Base-by-base conservation (phyloP, 2,113 vertebrate genomes). In the Myodes glareolus region DNA sequence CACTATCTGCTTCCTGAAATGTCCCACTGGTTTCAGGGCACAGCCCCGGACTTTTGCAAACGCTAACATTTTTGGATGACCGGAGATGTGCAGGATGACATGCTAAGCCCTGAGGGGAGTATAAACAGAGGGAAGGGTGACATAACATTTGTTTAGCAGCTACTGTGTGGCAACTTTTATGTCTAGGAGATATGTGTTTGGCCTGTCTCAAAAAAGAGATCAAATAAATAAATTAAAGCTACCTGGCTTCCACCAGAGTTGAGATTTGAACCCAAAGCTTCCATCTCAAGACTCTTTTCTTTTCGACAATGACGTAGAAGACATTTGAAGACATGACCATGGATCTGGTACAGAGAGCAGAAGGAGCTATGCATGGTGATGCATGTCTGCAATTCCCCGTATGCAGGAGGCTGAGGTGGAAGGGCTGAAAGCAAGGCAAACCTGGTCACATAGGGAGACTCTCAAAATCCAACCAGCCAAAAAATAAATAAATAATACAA, bases 181-280 rank as follows among this genome's bases (percentile, higher is more conserved):
- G 63, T 78, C 21, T 36, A n/a, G 70, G 72, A 92, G 72, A 75
- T 12, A 33, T 13, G 17, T 77, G 6, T 75, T 94, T 86, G 86
- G 17, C 13, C 8, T 65, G 55, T 68, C 55, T 94, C 68, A 72
- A 39, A 27, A 70, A 33, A 67, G 82, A 47, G 39, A 42, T 86
- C 33, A 67, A 86, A 47, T 86, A 86, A 86, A 65, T 67, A 67
- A 33, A 45, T 67, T 52, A 33, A 73, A 65, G 13, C 42, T 19
- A 61, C 31, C 39, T 7, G 55, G 39, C 23, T 75, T 78, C 55
- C 61, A 91, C 47, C 27, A 77, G 89, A 58, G 76, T n/a, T 94
- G 63, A 81, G n/a, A n/a, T 82, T 55, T 94, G 78, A 92, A 92
- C 36, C 31, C 65, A 90, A 27, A 61, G 58, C 68, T 78, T 96